phyloP scores from a whole-genome alignment of 2,797 vertebrate genomes.

The Diglossa cyanea region DNA sequence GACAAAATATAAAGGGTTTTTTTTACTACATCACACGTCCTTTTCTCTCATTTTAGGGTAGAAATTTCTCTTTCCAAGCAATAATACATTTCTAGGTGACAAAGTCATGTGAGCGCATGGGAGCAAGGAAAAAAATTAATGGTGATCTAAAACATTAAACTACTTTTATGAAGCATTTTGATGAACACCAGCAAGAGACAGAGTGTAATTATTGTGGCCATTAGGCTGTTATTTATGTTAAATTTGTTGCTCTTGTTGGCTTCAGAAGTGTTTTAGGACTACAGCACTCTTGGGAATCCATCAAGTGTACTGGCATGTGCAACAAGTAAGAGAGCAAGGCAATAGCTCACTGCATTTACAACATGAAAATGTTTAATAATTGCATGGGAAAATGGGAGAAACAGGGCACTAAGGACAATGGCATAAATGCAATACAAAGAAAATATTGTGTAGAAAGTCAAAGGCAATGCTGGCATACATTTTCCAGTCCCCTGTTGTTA shows the following conservation, averaged over 20 bases:
- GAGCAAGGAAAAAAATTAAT: neutral
- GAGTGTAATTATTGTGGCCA: slow-evolving; percentile 10
- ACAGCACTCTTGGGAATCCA: neutral
- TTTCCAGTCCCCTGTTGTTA: neutral
- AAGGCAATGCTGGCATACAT: neutral
- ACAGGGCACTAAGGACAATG: neutral
- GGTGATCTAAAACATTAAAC: neutral
- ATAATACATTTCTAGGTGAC: neutral
- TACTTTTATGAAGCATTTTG: neutral
- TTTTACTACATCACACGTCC: neutral
- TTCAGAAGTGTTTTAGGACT: neutral
- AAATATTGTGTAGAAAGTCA: neutral
- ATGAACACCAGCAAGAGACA: slow-evolving; percentile 4
- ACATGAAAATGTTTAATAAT: neutral
- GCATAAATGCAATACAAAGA: neutral
- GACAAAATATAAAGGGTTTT: neutral
- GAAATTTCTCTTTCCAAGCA: neutral
- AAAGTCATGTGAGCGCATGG: neutral
- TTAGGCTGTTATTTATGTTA: slow-evolving; percentile 25
- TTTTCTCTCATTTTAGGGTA: neutral
- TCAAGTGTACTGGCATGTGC: neutral
- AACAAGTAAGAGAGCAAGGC: neutral
- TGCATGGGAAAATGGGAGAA: neutral
- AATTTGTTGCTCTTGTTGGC: neutral
- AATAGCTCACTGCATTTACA: neutral